phyloP scores from a whole-genome alignment of 2,797 vertebrate species.

The Chaetophractus vellerosus region DNA sequence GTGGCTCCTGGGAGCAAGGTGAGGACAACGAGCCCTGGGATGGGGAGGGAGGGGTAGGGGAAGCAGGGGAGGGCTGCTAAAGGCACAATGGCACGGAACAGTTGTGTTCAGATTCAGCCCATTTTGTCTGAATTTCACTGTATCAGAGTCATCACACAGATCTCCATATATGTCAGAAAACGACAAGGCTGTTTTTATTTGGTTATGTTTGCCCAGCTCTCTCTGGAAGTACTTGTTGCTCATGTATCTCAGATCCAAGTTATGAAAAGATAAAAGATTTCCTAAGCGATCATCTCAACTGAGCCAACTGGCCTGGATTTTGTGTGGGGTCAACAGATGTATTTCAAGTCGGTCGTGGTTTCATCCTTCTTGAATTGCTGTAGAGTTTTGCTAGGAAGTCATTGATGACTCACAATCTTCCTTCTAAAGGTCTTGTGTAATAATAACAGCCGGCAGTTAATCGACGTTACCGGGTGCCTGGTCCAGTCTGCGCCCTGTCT shows the following conservation, averaged over 20 bases:
- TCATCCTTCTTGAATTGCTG: background rate
- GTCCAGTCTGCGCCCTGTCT: accelerated
- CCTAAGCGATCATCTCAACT: accelerated
- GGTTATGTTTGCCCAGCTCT: background rate
- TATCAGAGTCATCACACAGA: accelerated
- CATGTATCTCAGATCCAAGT: accelerated
- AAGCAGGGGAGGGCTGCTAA: accelerated
- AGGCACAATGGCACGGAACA: accelerated
- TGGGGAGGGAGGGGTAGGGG: accelerated
- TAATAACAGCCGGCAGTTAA: accelerated
- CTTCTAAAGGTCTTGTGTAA: background rate
- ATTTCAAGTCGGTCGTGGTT: accelerated
- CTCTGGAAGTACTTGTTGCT: background rate
- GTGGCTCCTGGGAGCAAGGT: background rate
- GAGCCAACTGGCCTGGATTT: background rate
- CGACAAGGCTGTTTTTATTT: background rate
- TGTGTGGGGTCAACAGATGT: accelerated
- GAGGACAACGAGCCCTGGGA: background rate
- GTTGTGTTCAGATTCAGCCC: no score
- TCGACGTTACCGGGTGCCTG: accelerated
- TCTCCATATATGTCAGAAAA: background rate
- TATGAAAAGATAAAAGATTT: background rate
- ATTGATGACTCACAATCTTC: background rate
- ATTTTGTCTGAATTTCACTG: no score
- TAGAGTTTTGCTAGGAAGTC: no score